Evolutionary conservation across 2,888 invertebrate genomes (phyloP).

Genomic region (Temnothorax ravouxi): DNA sequence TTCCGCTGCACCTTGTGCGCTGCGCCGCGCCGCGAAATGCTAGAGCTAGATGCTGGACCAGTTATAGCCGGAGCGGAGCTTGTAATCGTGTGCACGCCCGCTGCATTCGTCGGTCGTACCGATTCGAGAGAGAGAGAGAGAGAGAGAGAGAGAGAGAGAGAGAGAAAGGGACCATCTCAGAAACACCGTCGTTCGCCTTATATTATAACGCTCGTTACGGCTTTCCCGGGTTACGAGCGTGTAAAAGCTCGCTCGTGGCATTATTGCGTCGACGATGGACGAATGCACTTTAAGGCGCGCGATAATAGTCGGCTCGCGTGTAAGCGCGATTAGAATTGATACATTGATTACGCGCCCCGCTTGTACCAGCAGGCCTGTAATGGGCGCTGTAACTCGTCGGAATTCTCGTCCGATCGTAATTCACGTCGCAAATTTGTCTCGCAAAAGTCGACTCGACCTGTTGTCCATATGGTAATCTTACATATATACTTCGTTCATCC

Average conservation of each 20-base stretch:
- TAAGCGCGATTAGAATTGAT: constrained; percentile 32
- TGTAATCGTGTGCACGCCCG: constrained; percentile 18
- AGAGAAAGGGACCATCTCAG: not conserved
- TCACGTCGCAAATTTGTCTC: constrained; percentile 34
- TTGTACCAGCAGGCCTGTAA: not conserved
- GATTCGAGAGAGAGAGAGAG: not conserved
- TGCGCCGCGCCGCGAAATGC: constrained; percentile 73
- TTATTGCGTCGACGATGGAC: constrained; percentile 27
- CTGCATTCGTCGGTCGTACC: constrained; percentile 13
- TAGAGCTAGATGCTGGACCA: constrained; percentile 44
- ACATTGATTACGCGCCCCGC: constrained; percentile 24
- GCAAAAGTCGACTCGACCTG: not conserved
- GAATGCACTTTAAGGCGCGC: constrained; percentile 27
- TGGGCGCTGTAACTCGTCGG: not conserved
- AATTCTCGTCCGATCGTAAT: constrained; percentile 1
- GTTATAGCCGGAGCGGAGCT: not conserved
- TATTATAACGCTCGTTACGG: constrained; percentile 19
- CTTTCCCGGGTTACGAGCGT: constrained; percentile 40
- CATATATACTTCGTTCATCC: not conserved
- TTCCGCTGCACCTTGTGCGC: constrained; percentile 42
- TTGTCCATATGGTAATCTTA: too few species aligned
- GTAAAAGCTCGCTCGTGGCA: constrained; percentile 30
- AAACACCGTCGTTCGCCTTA: not conserved
- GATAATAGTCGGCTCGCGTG: constrained; percentile 18
- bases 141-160: not conserved